Evolutionary conservation across 2,797 vertebrate genomes (phyloP).

Genomic region (Etheostoma nigrum): DNA sequence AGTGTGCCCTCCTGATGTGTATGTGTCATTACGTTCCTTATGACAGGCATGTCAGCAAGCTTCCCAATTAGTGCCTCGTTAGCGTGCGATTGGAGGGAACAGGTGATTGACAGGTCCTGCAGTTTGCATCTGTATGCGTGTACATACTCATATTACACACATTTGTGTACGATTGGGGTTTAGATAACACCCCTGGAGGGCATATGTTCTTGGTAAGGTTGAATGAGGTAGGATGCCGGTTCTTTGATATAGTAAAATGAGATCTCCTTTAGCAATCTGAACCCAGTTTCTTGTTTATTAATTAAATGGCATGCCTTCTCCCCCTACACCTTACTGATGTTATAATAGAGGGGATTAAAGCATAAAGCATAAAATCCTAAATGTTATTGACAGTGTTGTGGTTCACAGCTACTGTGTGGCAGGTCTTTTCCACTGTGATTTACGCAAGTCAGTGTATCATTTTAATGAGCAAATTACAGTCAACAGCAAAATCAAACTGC

Average conservation of each 20-base stretch:
- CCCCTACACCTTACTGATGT: neutral
- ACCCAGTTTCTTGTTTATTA: conserved; percentile 3
- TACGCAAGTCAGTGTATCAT: neutral
- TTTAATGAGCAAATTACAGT: conserved; percentile 22
- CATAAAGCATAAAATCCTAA: neutral
- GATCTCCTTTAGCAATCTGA: conserved; percentile 12
- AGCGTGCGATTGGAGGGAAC: conserved; percentile 62
- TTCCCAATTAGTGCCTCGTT: conserved; percentile 79
- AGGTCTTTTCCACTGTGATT: conserved; percentile 18
- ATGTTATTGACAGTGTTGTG: conserved; percentile 5
- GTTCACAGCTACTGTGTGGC: neutral
- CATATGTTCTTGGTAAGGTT: conserved; percentile 15
- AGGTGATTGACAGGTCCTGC: conserved; percentile 73
- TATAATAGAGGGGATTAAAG: neutral
- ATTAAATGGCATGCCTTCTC: too few relatives aligned
- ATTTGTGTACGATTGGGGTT: conserved; percentile 48
- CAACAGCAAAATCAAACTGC: conserved; percentile 8
- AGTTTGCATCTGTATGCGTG: conserved; percentile 48
- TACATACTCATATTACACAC: conserved; percentile 5
- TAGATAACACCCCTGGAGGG: conserved; percentile 27
- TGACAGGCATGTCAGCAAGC: conserved; percentile 76
- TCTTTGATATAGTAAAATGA: conserved; percentile 34
- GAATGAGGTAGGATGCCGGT: conserved; percentile 10
- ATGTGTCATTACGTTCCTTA: conserved; percentile 36
- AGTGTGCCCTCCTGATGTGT: conserved; percentile 22